These are phyloP conservation scores for Perca fluviatilis DNA, from an alignment of 2,113 vertebrate genomes.

Conservation along the genomic window DNA sequence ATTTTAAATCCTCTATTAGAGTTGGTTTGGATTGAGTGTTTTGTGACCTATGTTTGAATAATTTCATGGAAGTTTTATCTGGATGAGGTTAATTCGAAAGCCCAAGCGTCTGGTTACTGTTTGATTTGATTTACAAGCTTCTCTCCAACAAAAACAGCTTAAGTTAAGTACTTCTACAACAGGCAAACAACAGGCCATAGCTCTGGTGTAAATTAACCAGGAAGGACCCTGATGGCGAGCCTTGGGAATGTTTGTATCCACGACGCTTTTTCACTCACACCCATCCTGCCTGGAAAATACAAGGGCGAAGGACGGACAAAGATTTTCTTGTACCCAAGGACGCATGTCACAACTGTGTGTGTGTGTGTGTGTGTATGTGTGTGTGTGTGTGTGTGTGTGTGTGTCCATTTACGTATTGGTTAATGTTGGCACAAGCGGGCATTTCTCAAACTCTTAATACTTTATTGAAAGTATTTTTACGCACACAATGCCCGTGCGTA, in stretches of 20 bases:
- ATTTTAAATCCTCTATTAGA: not conserved
- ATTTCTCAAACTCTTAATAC: slow-evolving; percentile 1
- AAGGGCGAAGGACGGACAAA: slow-evolving; percentile 68
- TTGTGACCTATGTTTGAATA: not conserved
- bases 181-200: not conserved
- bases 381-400: slow-evolving; percentile 36
- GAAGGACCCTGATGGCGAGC: slow-evolving; percentile 27
- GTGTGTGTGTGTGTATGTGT: slow-evolving; percentile 40
- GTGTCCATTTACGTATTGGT: slow-evolving; percentile 7
- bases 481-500: slow-evolving; percentile 39
- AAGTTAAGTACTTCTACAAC: not conserved
- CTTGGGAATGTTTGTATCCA: slow-evolving; percentile 52
- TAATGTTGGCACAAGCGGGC: slow-evolving; percentile 10
- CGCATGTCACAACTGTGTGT: slow-evolving; percentile 46
- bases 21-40: not conserved
- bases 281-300: slow-evolving; percentile 74
- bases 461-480: slow-evolving; percentile 35
- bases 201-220: slow-evolving; percentile 18
- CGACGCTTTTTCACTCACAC: slow-evolving; percentile 53
- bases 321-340: slow-evolving; percentile 73
- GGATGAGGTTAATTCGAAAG: not conserved
- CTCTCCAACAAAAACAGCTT: not conserved
- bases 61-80: not conserved
- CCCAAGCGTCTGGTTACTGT: not conserved
- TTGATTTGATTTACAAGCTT: not conserved